phyloP scores from a whole-genome alignment of 2,888 invertebrate species.

The Chrysolina haemoptera region DNA sequence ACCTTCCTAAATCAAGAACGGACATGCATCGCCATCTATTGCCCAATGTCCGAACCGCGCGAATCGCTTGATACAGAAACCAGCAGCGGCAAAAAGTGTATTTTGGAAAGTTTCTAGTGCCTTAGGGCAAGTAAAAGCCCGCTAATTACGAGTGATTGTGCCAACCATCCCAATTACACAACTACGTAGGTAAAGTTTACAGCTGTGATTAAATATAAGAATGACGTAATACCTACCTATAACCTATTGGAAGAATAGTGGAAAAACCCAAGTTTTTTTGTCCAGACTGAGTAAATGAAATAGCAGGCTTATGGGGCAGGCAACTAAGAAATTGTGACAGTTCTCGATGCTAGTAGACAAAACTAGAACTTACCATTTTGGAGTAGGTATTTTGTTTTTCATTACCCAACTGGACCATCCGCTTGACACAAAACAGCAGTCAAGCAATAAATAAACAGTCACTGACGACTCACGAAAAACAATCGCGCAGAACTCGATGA shows the following conservation, averaged over 20 bases:
- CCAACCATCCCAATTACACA: neutral
- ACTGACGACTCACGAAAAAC: slow-evolving; percentile 21
- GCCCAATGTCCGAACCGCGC: neutral
- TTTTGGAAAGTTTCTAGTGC: slow-evolving; percentile 11
- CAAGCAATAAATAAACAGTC: slow-evolving; percentile 11
- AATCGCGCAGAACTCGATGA: slow-evolving; percentile 20
- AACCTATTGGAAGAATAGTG: slow-evolving; percentile 17
- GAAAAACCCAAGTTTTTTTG: slow-evolving; percentile 19
- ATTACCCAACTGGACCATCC: slow-evolving; percentile 25
- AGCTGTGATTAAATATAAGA: neutral
- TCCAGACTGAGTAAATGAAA: neutral
- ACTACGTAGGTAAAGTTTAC: neutral
- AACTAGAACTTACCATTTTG: slow-evolving; percentile 32
- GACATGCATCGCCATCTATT: neutral
- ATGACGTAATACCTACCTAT: slow-evolving; percentile 32
- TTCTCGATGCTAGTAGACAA: neutral
- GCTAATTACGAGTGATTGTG: neutral
- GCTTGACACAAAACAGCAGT: slow-evolving; percentile 24
- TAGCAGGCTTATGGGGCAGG: too few relatives aligned
- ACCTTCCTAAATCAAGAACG: neutral
- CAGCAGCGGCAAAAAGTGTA: neutral
- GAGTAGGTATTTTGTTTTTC: slow-evolving; percentile 16
- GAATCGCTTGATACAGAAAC: neutral
- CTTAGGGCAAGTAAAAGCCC: neutral
- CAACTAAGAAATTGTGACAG: neutral